phyloP scores from a whole-genome alignment of 2,888 invertebrate species.

The Andrena praecox region DNA sequence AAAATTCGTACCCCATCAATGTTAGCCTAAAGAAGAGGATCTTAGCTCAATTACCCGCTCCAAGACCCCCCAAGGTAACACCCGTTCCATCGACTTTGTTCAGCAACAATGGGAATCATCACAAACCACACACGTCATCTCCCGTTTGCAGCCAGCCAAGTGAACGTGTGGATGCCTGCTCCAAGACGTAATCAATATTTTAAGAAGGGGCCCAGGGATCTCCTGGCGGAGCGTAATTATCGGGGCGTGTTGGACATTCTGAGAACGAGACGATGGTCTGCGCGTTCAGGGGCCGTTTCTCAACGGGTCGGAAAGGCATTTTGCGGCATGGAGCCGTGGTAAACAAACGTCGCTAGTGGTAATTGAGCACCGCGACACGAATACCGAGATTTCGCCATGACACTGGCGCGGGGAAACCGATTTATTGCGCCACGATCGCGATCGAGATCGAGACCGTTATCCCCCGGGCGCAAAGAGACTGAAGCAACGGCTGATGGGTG shows the following conservation, averaged over 20 bases:
- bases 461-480: conserved; percentile 1
- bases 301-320: conserved; percentile 33
- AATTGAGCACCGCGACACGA: conserved; percentile 60
- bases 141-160: conserved; percentile 17
- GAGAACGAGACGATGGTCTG: background rate
- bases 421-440: conserved; percentile 56
- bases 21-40: no score
- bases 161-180: conserved; percentile 28
- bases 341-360: conserved; percentile 39
- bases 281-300: conserved; percentile 27
- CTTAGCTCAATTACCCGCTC: background rate
- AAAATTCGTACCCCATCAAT: no score
- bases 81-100: background rate
- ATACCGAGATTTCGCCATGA: conserved; percentile 66
- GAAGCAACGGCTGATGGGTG: conserved; percentile 16
- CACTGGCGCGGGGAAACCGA: conserved; percentile 63
- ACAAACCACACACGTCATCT: conserved; percentile 24
- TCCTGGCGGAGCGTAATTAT: conserved; percentile 25
- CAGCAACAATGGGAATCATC: conserved; percentile 15
- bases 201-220: conserved; percentile 24
- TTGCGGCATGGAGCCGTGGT: conserved; percentile 51
- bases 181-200: conserved; percentile 53
- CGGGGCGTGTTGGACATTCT: conserved; percentile 33
- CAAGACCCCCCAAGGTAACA: background rate
- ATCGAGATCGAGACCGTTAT: conserved; percentile 50